Conservation (phyloP, 2,113 vertebrate species). For the Lamprotornis superbus region DNA sequence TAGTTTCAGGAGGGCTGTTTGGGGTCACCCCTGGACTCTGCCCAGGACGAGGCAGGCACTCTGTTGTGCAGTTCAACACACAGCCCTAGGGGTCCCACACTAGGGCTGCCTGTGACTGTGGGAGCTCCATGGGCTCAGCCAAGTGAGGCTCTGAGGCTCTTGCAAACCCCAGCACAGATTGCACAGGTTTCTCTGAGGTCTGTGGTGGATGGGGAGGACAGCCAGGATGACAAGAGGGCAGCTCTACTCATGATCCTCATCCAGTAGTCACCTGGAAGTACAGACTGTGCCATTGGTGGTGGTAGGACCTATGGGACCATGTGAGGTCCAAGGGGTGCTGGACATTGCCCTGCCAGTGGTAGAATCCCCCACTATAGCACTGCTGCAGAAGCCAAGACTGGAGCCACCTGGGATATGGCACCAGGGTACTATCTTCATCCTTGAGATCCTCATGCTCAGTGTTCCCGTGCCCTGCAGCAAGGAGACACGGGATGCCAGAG, state of each 20-base stretch:
- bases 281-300: fast-evolving
- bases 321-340: fast-evolving
- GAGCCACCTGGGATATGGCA: not conserved
- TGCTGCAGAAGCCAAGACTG: not conserved
- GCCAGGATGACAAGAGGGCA: not conserved
- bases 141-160: not conserved
- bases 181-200: fast-evolving
- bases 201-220: not conserved
- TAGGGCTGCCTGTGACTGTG: not conserved
- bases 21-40: not conserved
- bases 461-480: not conserved
- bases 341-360: not conserved
- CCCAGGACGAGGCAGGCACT: not conserved
- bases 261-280: not conserved
- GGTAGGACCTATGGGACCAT: fast-evolving
- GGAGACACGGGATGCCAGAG: not conserved
- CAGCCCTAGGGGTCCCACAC: fast-evolving
- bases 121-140: not conserved
- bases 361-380: fast-evolving
- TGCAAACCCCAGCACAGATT: not conserved
- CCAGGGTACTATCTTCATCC: not conserved
- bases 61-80: fast-evolving
- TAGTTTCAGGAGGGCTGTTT: not conserved
- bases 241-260: not conserved
- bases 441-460: not conserved